Base-by-base conservation (phyloP, 2,888 invertebrate genomes). In the Xestia xanthographa region DNA sequence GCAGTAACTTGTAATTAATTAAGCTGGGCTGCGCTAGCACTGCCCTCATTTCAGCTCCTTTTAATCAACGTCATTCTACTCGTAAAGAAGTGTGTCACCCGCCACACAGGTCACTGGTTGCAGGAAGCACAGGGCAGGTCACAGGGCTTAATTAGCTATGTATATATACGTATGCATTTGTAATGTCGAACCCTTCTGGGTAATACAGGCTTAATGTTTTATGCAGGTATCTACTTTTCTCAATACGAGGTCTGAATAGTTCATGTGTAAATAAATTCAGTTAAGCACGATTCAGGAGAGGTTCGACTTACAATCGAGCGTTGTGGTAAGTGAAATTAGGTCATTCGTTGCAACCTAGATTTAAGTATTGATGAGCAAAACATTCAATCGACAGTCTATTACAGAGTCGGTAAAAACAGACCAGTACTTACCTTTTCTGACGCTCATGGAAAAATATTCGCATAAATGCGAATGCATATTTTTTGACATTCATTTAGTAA, bases 1-100 rank as follows among this genome's bases (percentile, higher is more conserved):
- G 38, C 17, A 4, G n/a, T 38, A 41, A 41, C 38, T 68, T 71
- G 67, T 65, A 60, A 72, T 68, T 80, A 50, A 79, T 45, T 71
- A 60, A 38, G n/a, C 75, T n/a, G 38, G 4, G 53, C 53, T 45
- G 41, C 68, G 29, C 62, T 43, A 22, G 45, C 48, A 26, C 48
- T 62, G 8, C 60, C 29, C 62, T n/a, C 38, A 17, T 43, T 56
- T 53, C 14, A n/a, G 56, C 20, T 43, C 26, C n/a, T 56, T 70
- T 62, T 20, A 70, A 74, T 48, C 5, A 41, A 29, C 56, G 26
- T 43, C 72, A 56, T 26, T 48, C 11, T 62, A 43, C 34, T 34
- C 34, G 34, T 34, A 34, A 14, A 66, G n/a, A 79, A 80, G 43
- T 56, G 66, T 62, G 68, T 72, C 76, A 68, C 29, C 68, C 14